phyloP scores from a whole-genome alignment of 2,888 invertebrate species.

The Xestia ashworthii region DNA sequence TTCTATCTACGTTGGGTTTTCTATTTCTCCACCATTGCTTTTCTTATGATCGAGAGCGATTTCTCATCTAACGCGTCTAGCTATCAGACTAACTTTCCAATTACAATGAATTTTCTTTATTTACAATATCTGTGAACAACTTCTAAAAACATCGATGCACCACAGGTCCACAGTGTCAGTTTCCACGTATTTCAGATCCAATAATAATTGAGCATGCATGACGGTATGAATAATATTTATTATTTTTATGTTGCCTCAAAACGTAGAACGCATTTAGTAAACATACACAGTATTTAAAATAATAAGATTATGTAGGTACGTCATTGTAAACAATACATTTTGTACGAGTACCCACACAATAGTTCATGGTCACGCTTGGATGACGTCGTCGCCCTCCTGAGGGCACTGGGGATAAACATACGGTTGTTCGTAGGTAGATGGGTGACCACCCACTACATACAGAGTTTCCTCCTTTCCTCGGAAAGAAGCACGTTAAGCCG shows the following conservation, averaged over 20 bases:
- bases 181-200: constrained; percentile 10
- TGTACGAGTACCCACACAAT: background rate
- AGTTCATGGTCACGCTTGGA: background rate
- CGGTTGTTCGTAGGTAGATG: too few relatives aligned
- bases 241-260: constrained; percentile 9
- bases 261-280: constrained; percentile 2
- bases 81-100: background rate
- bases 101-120: constrained; percentile 6
- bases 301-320: constrained; percentile 1
- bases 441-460: background rate
- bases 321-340: constrained; percentile 10
- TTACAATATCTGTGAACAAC: background rate
- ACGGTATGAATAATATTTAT: constrained; percentile 24
- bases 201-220: constrained; percentile 1
- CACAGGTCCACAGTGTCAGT: background rate
- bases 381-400: background rate
- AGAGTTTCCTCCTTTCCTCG: background rate
- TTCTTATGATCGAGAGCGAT: background rate
- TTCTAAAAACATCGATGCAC: background rate
- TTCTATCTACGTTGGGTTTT: background rate
- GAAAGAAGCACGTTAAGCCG: background rate
- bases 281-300: constrained; percentile 14
- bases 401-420: background rate
- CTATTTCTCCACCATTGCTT: background rate
- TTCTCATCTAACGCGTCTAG: background rate